phyloP scores from a whole-genome alignment of 2,888 invertebrate species.

The Plebejus argus region DNA sequence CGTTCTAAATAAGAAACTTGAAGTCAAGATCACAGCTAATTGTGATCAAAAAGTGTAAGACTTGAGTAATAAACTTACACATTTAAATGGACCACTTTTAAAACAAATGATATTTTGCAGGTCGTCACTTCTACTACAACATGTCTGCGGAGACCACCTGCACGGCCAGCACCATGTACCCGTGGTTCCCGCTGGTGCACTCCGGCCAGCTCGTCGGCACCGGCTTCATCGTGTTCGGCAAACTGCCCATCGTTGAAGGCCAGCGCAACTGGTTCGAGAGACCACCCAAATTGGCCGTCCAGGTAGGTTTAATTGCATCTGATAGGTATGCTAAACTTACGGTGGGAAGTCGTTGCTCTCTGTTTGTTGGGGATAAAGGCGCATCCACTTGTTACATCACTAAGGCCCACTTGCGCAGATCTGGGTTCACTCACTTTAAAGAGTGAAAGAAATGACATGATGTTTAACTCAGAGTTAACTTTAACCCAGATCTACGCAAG shows the following conservation, averaged over 20 bases:
- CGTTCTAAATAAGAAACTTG: no score
- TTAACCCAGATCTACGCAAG: no score
- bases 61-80: no score
- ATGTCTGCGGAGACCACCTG: slow-evolving; percentile 49
- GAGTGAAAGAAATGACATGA: no score
- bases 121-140: slow-evolving; percentile 58
- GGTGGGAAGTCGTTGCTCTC: no score
- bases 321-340: not conserved
- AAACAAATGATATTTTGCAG: slow-evolving; percentile 40
- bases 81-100: no score
- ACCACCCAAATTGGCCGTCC: slow-evolving; percentile 43
- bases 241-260: slow-evolving; percentile 38
- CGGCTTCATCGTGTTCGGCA: slow-evolving; percentile 48
- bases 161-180: slow-evolving; percentile 44
- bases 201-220: slow-evolving; percentile 47
- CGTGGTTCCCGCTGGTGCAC: slow-evolving; percentile 55
- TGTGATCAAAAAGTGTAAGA: not conserved
- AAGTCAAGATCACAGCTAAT: not conserved
- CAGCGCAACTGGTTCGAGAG: slow-evolving; percentile 51
- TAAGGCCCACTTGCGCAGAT: no score
- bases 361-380: no score
- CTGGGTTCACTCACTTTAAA: no score
- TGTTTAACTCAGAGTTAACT: no score
- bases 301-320: slow-evolving; percentile 43
- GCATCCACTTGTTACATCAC: no score